Evolutionary conservation across 2,888 invertebrate genomes (phyloP).

Genomic region (Hyalella azteca): DNA sequence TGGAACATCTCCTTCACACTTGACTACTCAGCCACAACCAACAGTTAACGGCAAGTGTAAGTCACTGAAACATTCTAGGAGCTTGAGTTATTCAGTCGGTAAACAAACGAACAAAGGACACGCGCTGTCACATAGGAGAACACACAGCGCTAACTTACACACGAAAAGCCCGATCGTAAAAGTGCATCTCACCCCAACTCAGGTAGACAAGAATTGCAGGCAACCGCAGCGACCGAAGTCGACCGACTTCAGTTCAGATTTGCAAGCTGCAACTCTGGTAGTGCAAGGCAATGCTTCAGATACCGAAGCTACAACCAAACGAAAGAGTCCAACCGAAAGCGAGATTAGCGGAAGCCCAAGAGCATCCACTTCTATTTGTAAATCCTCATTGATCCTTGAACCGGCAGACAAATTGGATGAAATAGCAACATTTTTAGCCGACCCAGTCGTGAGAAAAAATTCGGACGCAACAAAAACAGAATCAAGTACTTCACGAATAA

Average conservation of each 20-base stretch:
- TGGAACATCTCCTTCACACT: conserved; percentile 2
- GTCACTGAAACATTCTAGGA: conserved; percentile 12
- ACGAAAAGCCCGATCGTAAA: background rate
- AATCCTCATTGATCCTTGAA: no score
- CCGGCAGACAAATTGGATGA: no score
- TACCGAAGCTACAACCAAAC: background rate
- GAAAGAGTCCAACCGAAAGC: background rate
- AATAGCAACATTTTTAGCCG: no score
- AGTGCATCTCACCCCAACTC: background rate
- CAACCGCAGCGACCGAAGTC: conserved; percentile 1
- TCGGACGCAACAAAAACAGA: no score
- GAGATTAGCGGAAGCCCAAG: no score
- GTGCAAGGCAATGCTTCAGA: background rate
- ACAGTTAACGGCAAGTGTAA: background rate
- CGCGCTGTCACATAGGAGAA: conserved; percentile 15
- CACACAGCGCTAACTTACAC: conserved; percentile 13
- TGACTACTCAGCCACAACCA: background rate
- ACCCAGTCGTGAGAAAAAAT: no score
- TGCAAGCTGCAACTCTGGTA: background rate
- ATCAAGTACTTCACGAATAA: no score
- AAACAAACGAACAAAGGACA: background rate
- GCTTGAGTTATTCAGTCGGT: background rate
- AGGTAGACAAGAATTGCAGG: background rate
- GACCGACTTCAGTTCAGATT: background rate
- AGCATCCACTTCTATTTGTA: no score